Evolutionary conservation across 1,140 invertebrate genomes (phyloP).

Genomic region (Halesus radiatus): DNA sequence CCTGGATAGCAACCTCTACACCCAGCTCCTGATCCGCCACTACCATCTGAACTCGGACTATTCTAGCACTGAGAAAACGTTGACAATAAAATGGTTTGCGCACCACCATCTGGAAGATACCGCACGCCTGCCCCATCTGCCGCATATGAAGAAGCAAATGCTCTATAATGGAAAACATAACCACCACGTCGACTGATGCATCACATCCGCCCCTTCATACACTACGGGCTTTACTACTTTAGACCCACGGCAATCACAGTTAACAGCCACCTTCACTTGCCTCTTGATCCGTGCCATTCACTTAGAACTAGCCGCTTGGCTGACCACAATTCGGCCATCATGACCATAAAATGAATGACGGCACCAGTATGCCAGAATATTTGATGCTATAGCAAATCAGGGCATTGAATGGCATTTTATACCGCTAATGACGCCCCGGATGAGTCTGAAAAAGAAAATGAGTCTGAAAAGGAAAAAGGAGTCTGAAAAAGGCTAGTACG

Average conservation of each 20-base stretch:
- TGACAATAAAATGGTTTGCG: background rate
- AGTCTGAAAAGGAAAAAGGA: no score
- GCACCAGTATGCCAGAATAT: conserved; percentile 24
- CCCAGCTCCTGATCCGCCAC: background rate
- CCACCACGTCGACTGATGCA: background rate
- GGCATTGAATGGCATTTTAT: conserved; percentile 61
- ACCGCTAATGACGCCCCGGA: conserved; percentile 62
- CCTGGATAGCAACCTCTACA: background rate
- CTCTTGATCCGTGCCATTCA: background rate
- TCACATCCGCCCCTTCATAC: background rate
- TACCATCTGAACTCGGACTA: background rate
- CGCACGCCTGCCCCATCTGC: background rate
- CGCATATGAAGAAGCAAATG: background rate
- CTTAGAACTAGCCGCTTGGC: background rate
- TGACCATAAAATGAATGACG: background rate
- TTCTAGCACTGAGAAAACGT: background rate
- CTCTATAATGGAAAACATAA: background rate
- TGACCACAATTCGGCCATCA: background rate
- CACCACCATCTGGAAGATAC: background rate
- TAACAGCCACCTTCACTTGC: background rate
- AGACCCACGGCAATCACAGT: background rate
- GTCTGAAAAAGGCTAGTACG: conserved; percentile 64
- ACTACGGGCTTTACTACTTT: background rate
- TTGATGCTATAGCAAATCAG: conserved; percentile 4
- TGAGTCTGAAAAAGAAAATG: no score